These are phyloP conservation scores for Drosophila murphyi DNA, from an alignment of 1,140 invertebrate species.

Conservation along the genomic window DNA sequence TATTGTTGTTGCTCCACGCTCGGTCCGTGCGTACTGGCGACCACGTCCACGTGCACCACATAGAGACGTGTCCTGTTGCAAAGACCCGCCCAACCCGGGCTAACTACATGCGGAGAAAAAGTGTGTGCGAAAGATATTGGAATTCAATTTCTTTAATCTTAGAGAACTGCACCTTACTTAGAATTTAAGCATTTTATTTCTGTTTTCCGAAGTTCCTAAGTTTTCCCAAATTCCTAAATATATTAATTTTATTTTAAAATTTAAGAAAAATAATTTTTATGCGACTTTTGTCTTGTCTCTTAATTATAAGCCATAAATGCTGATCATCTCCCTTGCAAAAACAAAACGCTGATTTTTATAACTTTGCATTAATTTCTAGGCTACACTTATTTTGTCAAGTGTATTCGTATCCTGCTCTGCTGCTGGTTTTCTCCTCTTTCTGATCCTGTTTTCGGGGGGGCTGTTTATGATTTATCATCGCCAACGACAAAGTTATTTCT, in stretches of 20 bases:
- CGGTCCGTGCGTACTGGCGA: constrained; percentile 29
- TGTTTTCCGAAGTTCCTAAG: too few relatives aligned
- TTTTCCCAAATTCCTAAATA: too few relatives aligned
- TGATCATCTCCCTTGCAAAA: too few relatives aligned
- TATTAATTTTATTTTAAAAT: too few relatives aligned
- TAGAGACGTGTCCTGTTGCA: constrained; percentile 29
- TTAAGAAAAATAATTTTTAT: too few relatives aligned
- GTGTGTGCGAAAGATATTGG: background rate
- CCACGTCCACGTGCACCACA: constrained; percentile 31
- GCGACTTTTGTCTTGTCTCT: too few relatives aligned
- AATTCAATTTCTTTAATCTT: too few relatives aligned
- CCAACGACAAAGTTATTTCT: constrained; percentile 75
- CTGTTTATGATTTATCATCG: constrained; percentile 83
- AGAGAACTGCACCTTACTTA: too few relatives aligned
- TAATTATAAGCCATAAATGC: too few relatives aligned
- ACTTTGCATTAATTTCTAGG: background rate
- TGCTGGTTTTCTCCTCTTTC: constrained; percentile 25
- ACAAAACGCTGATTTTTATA: background rate
- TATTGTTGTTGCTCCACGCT: constrained; percentile 65
- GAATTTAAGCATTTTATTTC: too few relatives aligned
- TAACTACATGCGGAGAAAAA: background rate
- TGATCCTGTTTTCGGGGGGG: constrained; percentile 25
- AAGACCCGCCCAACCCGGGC: background rate
- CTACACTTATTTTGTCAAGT: background rate
- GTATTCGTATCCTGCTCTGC: background rate